Conservation (phyloP, 2,113 vertebrate genomes). For the Thermophis baileyi region DNA sequence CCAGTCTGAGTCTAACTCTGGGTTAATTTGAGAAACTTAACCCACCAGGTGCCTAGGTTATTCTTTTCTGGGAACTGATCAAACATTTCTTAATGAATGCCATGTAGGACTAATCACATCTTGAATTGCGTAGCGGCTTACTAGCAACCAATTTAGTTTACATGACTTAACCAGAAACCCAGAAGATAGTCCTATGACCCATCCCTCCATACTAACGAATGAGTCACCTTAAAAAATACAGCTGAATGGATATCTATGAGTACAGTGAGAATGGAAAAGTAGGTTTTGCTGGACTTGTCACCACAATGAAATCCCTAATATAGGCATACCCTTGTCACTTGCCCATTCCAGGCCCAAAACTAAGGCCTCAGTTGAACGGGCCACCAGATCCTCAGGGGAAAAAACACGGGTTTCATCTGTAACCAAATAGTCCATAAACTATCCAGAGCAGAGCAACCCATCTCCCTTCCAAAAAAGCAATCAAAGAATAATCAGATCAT, state of each 20-base stretch:
- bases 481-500: neutral
- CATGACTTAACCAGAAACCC: neutral
- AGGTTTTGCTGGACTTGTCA: neutral
- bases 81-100: too few species aligned
- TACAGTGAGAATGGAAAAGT: neutral
- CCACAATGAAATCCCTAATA: neutral
- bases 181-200: neutral
- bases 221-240: neutral
- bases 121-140: too few species aligned
- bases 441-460: neutral
- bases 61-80: neutral
- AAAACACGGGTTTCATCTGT: neutral
- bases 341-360: neutral
- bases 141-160: too few species aligned
- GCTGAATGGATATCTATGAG: neutral
- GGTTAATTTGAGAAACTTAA: neutral
- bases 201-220: neutral
- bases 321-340: neutral
- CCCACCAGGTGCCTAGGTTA: neutral
- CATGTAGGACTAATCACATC: too few species aligned
- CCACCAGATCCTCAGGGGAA: neutral
- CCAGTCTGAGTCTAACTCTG: neutral
- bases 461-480: neutral
- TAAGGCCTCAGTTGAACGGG: neutral
- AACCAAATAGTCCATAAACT: neutral